Evolutionary conservation across 2,888 invertebrate genomes (phyloP).

Genomic region (Drepanosiphum platanoidis): DNA sequence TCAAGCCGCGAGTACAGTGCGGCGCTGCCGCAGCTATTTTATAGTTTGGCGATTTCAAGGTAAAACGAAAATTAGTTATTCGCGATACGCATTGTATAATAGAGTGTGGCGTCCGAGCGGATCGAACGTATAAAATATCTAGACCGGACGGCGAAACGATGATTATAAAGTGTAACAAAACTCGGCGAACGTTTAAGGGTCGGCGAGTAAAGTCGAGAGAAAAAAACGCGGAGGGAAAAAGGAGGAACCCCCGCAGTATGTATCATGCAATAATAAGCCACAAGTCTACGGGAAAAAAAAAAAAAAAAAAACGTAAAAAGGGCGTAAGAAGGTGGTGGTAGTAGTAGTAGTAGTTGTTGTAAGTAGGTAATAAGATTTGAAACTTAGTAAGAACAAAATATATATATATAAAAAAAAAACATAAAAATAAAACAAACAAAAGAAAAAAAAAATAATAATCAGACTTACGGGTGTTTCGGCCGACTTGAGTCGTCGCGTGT

Average conservation of each 20-base stretch:
- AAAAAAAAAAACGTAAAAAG: background rate
- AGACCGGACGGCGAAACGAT: background rate
- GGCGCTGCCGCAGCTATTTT: no score
- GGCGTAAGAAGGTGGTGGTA: slow-evolving; percentile 44
- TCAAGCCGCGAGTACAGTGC: background rate
- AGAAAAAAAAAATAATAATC: slow-evolving; percentile 40
- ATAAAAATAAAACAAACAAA: slow-evolving; percentile 17
- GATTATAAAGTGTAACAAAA: background rate
- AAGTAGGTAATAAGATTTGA: slow-evolving; percentile 54
- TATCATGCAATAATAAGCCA: slow-evolving; percentile 57
- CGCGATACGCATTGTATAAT: no score
- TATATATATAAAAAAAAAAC: slow-evolving; percentile 17
- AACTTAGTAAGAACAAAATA: slow-evolving; percentile 41
- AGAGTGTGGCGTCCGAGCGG: background rate
- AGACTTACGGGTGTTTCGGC: slow-evolving; percentile 61
- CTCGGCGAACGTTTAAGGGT: background rate
- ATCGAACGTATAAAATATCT: slow-evolving; percentile 20
- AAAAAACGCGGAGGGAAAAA: background rate
- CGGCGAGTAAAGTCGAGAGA: background rate
- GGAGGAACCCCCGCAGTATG: slow-evolving; percentile 1
- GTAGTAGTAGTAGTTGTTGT: no score
- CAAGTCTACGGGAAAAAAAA: slow-evolving; percentile 26
- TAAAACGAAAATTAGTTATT: slow-evolving; percentile 32
- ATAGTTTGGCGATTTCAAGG: slow-evolving; percentile 24
- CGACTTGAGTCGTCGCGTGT: slow-evolving; percentile 60